Conservation (phyloP, 2,797 vertebrate genomes). For the Taeniopygia guttata region DNA sequence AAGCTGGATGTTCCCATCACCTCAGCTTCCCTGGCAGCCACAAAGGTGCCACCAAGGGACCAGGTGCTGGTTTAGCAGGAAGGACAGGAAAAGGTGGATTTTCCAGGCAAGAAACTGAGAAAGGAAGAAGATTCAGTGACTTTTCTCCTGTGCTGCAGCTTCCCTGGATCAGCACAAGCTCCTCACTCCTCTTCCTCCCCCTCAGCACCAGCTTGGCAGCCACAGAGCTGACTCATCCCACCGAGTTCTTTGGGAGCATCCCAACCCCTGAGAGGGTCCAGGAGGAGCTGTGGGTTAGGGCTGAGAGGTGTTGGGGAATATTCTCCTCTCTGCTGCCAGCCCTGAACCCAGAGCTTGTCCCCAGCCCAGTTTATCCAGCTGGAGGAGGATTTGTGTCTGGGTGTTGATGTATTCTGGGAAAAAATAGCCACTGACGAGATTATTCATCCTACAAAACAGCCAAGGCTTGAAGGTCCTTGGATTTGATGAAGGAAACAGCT, state of each 20-base stretch:
- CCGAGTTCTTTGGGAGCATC: not conserved
- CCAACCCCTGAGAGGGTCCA: not conserved
- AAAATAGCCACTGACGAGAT: not conserved
- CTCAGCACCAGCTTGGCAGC: not conserved
- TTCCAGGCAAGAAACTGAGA: not conserved
- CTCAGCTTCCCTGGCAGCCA: not conserved
- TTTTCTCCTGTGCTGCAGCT: not conserved
- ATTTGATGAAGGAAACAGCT: not conserved
- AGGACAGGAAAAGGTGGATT: not conserved
- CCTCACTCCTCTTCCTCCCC: conserved; percentile 17
- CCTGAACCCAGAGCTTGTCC: not conserved
- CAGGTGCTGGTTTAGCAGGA: not conserved
- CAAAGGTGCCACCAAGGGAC: not conserved
- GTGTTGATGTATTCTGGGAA: not conserved
- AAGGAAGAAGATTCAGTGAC: not conserved
- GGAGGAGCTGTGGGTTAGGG: not conserved
- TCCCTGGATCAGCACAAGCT: not conserved
- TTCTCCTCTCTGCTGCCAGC: not conserved
- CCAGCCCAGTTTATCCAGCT: not conserved
- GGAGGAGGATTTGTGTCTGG: not conserved
- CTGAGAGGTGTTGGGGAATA: not conserved
- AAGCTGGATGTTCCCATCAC: not conserved
- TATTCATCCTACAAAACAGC: not conserved
- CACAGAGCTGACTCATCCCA: not conserved
- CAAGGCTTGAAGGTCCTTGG: not conserved